phyloP scores from a whole-genome alignment of 1,140 invertebrate species.

The Aethina tumida region DNA sequence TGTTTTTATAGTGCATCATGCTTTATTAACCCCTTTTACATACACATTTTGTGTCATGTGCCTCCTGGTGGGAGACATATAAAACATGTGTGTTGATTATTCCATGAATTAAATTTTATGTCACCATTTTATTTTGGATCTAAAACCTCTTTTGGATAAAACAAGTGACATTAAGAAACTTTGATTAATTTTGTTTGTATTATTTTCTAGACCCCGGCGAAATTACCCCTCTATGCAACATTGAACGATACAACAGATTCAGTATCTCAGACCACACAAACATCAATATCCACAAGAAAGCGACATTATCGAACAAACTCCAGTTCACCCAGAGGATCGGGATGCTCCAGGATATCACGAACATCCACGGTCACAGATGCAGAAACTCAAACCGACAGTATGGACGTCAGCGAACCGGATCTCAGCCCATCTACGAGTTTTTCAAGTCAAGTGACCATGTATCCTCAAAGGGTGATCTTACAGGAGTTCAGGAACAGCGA shows the following conservation, averaged over 20 bases:
- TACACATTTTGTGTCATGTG: no score
- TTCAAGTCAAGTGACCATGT: constrained; percentile 11
- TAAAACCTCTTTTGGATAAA: neutral
- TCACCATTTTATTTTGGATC: no score
- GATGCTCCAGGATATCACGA: constrained; percentile 36
- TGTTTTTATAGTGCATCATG: no score
- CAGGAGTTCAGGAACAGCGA: constrained; percentile 20
- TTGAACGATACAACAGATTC: constrained; percentile 46
- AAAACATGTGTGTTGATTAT: no score
- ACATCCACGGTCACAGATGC: constrained; percentile 44
- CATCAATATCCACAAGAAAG: constrained; percentile 32
- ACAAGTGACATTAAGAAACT: neutral
- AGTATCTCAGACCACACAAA: constrained; percentile 39
- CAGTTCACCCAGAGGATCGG: constrained; percentile 40
- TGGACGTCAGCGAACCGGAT: constrained; percentile 47
- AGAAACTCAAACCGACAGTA: constrained; percentile 58
- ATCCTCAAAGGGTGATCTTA: constrained; percentile 31
- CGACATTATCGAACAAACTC: constrained; percentile 41
- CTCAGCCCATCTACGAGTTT: constrained; percentile 35
- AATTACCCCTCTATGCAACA: constrained; percentile 49
- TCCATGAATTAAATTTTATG: no score
- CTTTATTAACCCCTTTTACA: no score
- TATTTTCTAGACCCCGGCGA: constrained; percentile 40
- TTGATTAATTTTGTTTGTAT: no score
- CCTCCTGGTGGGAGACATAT: no score